Percentiles rank a stretch among this genome's conserved stretches.
These are phyloP conservation scores for Zeuzera pyrina DNA, from an alignment of 2,888 invertebrate genomes.

Conservation along the genomic window DNA sequence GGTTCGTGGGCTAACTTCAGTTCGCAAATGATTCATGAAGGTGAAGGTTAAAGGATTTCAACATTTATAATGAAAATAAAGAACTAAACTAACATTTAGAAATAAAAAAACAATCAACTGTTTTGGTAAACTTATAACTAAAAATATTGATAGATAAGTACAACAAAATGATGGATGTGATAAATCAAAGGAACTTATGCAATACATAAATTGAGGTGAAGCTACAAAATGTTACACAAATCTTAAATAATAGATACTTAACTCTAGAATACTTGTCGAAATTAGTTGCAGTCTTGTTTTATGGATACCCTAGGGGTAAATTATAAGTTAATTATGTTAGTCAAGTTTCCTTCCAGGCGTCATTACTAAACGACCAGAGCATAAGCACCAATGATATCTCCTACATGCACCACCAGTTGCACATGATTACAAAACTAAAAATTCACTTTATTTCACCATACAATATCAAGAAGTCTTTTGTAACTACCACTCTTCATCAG, in stretches of 20 bases:
- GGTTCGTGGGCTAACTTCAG: too few species aligned
- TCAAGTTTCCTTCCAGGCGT: too few species aligned
- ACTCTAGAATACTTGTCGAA: constrained; percentile 31
- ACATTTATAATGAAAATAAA: constrained; percentile 21
- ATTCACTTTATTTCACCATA: constrained; percentile 14
- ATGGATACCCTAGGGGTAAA: too few species aligned
- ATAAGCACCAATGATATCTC: constrained; percentile 46
- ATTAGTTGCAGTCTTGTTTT: constrained; percentile 35
- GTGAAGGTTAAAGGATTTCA: constrained; percentile 17
- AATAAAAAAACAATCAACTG: constrained; percentile 23
- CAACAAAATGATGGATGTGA: constrained; percentile 42
- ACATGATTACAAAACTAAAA: constrained; percentile 25
- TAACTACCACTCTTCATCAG: constrained; percentile 71
- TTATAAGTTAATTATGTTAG: too few species aligned
- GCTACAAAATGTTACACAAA: too few species aligned
- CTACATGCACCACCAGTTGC: constrained; percentile 42
- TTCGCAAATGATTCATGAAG: too few species aligned
- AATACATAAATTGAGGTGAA: too few species aligned
- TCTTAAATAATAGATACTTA: constrained; percentile 8
- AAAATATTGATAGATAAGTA: constrained; percentile 40
- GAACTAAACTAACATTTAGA: constrained; percentile 19
- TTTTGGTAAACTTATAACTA: constrained; percentile 12
- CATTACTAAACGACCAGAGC: constrained; percentile 15
- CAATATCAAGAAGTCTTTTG: constrained; percentile 29
- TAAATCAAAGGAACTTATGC: constrained; percentile 38